phyloP scores from a whole-genome alignment of 2,113 vertebrate genomes.

The Propithecus coquereli region DNA sequence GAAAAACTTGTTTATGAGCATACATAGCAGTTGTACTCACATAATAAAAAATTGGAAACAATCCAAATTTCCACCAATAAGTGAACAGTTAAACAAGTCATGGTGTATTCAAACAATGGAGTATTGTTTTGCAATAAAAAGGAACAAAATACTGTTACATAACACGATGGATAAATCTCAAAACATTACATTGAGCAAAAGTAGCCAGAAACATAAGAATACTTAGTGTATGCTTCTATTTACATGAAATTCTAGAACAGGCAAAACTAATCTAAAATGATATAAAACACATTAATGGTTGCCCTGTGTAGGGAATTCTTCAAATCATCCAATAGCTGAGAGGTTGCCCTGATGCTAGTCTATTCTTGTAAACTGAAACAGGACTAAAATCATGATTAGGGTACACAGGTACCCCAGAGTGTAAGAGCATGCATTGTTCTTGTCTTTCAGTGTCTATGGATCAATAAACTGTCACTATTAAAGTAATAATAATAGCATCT shows the following conservation, averaged over 20 bases:
- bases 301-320: background rate
- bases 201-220: background rate
- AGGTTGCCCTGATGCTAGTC: background rate
- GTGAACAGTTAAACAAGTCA: background rate
- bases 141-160: background rate
- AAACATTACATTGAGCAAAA: conserved; percentile 7
- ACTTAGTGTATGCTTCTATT: background rate
- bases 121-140: background rate
- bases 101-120: background rate
- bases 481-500: background rate
- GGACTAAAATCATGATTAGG: background rate
- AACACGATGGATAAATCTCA: background rate
- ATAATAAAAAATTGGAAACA: conserved; percentile 5
- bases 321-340: background rate
- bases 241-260: background rate
- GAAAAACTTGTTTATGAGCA: background rate
- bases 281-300: background rate
- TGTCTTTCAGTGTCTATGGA: background rate
- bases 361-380: background rate
- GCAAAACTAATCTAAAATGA: conserved; percentile 2
- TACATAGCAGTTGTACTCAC: background rate
- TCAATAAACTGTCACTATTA: background rate
- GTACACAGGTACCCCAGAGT: background rate
- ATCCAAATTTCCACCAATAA: background rate
- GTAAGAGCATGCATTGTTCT: background rate